A percentile compares a stretch with the other conserved stretches of the same genome.
These are phyloP conservation scores for Pantherophis vulpinus DNA, from an alignment of 2,797 vertebrate species.

Conservation along the genomic window DNA sequence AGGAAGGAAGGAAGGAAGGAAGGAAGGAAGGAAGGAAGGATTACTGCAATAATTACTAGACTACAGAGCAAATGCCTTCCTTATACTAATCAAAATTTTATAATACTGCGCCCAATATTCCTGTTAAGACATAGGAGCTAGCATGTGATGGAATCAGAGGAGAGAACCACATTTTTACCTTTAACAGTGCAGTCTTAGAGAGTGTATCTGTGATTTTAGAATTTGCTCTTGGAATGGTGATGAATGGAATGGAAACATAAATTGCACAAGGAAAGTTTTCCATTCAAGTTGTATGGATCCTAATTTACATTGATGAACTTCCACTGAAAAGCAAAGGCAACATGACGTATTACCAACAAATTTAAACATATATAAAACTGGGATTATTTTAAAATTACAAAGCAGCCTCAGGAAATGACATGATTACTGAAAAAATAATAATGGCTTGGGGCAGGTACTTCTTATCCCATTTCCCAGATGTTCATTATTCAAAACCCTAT, in stretches of 20 bases:
- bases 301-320: not conserved
- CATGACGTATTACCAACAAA: not conserved
- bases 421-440: not conserved
- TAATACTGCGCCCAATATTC: conserved; percentile 1
- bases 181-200: not conserved
- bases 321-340: not conserved
- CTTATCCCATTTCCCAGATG: not conserved
- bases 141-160: not conserved
- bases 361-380: not conserved
- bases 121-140: not conserved
- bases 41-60: not conserved
- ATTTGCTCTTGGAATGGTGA: not conserved
- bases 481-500: not conserved
- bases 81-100: not conserved
- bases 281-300: not conserved
- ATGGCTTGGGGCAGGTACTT: not conserved
- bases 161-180: conserved; percentile 5
- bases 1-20: not conserved
- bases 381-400: not conserved
- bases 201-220: not conserved
- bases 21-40: not conserved
- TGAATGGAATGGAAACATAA: not conserved
- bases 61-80: conserved; percentile 5
- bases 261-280: not conserved
- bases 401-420: not conserved